These are phyloP conservation scores for Mus minutoides DNA, from an alignment of 2,797 vertebrate genomes.

Conservation along the genomic window DNA sequence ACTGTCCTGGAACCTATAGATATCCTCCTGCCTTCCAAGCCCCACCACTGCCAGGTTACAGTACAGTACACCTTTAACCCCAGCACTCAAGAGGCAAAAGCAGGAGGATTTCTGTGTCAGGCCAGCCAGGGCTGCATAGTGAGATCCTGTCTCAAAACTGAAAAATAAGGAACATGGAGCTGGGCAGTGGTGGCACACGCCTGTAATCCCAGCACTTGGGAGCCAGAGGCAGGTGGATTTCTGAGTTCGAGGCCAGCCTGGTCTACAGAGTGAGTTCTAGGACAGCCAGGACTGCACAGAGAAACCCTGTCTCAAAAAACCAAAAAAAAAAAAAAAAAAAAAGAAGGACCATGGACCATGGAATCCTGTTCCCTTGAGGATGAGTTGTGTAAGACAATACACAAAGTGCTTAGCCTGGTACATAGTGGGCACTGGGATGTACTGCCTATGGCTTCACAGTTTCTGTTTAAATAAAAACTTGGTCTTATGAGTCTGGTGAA, in stretches of 20 bases:
- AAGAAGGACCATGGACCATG: not conserved
- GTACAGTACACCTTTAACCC: not conserved
- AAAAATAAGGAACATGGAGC: not conserved
- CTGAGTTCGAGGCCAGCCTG: too few relatives aligned
- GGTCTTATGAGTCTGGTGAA: not conserved
- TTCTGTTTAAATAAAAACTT: not conserved
- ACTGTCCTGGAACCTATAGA: too few relatives aligned
- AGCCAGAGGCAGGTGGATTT: too few relatives aligned
- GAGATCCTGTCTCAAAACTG: not conserved
- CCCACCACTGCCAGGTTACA: too few relatives aligned
- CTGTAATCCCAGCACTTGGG: too few relatives aligned
- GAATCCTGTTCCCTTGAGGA: not conserved
- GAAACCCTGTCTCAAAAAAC: too few relatives aligned
- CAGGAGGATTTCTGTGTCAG: not conserved
- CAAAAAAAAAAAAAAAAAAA: too few relatives aligned
- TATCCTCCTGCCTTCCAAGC: too few relatives aligned
- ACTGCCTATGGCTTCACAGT: not conserved
- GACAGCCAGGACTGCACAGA: too few relatives aligned
- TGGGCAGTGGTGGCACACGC: too few relatives aligned
- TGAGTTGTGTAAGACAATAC: not conserved
- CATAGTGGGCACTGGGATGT: not conserved
- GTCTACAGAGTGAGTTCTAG: too few relatives aligned
- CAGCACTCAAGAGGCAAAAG: not conserved
- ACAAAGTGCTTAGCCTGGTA: not conserved
- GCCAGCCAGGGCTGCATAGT: not conserved